Percentiles rank a stretch among this genome's conserved stretches.
phyloP scores from a whole-genome alignment of 2,888 invertebrate species.

The Lochmaea capreae region DNA sequence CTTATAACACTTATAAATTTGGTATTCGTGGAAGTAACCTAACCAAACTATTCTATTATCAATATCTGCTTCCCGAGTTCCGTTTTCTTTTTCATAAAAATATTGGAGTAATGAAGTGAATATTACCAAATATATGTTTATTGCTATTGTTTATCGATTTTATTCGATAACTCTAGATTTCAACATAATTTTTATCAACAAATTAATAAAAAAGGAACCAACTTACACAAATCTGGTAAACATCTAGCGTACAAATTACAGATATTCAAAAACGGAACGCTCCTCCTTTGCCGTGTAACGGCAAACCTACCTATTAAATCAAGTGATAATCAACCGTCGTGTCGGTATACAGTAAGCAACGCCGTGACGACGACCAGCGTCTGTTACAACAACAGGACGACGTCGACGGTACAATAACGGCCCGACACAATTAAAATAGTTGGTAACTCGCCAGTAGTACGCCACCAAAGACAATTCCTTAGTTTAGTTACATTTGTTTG shows the following conservation, averaged over 20 bases:
- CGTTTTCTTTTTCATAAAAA: too few species aligned
- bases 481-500: constrained; percentile 33
- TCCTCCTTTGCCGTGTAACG: constrained; percentile 24
- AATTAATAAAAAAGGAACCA: not conserved
- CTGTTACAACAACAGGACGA: constrained; percentile 44
- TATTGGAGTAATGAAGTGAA: too few species aligned
- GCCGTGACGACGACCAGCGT: constrained; percentile 36
- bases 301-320: constrained; percentile 32
- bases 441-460: constrained; percentile 48
- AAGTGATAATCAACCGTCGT: constrained; percentile 39
- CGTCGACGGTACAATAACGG: constrained; percentile 26
- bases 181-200: not conserved
- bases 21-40: too few species aligned
- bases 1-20: too few species aligned
- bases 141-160: too few species aligned
- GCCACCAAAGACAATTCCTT: constrained; percentile 47
- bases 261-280: not conserved
- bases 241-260: constrained; percentile 4
- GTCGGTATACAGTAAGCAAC: constrained; percentile 35
- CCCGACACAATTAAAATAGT: constrained; percentile 49
- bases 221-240: not conserved
- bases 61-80: too few species aligned
- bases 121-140: too few species aligned
- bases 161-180: too few species aligned
- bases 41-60: too few species aligned